Evolutionary conservation across 1,140 invertebrate genomes (phyloP).

Genomic region (Zaprionus capensis): DNA sequence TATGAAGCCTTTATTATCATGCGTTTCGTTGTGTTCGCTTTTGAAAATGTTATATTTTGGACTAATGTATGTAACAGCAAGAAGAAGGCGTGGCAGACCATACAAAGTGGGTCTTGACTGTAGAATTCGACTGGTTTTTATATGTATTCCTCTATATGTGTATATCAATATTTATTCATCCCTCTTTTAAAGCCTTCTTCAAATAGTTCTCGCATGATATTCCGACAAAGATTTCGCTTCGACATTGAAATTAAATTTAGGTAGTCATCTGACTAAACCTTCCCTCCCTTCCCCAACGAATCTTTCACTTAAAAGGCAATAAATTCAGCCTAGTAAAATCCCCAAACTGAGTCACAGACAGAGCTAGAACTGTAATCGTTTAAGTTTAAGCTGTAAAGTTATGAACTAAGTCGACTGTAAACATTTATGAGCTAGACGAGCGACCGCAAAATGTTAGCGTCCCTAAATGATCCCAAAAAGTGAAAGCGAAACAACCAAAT

Average conservation of each 20-base stretch:
- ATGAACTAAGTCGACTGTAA: constrained; percentile 31
- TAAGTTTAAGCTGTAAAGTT: constrained; percentile 10
- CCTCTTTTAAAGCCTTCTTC: neutral
- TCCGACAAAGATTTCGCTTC: neutral
- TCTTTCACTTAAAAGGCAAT: constrained; percentile 8
- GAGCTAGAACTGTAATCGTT: constrained; percentile 3
- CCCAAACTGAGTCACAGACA: neutral
- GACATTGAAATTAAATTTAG: constrained; percentile 2
- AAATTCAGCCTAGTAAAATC: neutral
- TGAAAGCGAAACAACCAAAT: constrained; percentile 7
- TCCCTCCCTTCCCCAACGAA: neutral
- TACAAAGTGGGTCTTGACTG: too few relatives aligned
- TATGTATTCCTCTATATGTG: too few relatives aligned
- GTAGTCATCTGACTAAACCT: neutral
- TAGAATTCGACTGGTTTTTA: too few relatives aligned
- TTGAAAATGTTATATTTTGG: too few relatives aligned
- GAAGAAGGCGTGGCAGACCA: too few relatives aligned
- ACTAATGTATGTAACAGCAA: too few relatives aligned
- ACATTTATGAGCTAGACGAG: constrained; percentile 22
- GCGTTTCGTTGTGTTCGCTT: too few relatives aligned
- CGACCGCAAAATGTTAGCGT: constrained; percentile 33
- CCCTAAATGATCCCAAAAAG: constrained; percentile 21
- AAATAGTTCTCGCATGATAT: neutral
- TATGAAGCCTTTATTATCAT: too few relatives aligned
- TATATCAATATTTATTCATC: too few relatives aligned